Evolutionary conservation across 2,888 invertebrate genomes (phyloP), one percentile per base, ranked within the genome.

Genomic region (Petrolisthes manimaculis): DNA sequence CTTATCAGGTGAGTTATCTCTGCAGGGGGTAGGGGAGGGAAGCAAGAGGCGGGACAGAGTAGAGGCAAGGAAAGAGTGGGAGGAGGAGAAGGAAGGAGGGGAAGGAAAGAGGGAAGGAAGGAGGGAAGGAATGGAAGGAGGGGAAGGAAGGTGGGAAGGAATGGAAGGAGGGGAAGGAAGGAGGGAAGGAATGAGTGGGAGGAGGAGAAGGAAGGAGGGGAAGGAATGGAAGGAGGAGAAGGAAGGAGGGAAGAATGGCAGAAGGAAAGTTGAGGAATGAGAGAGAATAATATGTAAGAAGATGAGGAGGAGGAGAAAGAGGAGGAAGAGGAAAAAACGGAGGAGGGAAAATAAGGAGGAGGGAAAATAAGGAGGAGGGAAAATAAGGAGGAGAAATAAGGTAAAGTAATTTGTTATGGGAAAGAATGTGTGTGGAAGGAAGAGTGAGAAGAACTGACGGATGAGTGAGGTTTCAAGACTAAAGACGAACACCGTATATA

Each of bases 1-100:
- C 56, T 82, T 83, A 77, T 24, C 83, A 9, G 67, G 78, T 67
- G 86, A 83, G 83, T 78, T 83, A 86, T 79, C 78, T 69, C 21
- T 51, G 37, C 53, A 21, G 85, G n/a, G 21, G 54, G 21, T 12
- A 55, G 21, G 53, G 21, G 56, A 80, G 80, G 61, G 61, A 9
- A 77, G 24, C 4, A 18, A 51, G 21, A 24, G 24, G 84, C 18
- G 24, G 54, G 83, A 71, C 53, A 53, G 71, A 53, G 71, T 71
- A 53, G 21, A 18, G 51, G 55, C 18, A 56, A 18, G 61, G 61
- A 18, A n/a, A 37, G 12, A 21, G n/a, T 56, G 24, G 24, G n/a
- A n/a, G n/a, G 55, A 21, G 61, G 77, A n/a, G 55, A 54, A 6
- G 24, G 37, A 14, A 61, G 55, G 37, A 51, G 54, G 2, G 74